Percentiles rank a stretch among this genome's conserved stretches.
Conservation (phyloP, 1,140 invertebrate species). For the Drosophila dunni region DNA sequence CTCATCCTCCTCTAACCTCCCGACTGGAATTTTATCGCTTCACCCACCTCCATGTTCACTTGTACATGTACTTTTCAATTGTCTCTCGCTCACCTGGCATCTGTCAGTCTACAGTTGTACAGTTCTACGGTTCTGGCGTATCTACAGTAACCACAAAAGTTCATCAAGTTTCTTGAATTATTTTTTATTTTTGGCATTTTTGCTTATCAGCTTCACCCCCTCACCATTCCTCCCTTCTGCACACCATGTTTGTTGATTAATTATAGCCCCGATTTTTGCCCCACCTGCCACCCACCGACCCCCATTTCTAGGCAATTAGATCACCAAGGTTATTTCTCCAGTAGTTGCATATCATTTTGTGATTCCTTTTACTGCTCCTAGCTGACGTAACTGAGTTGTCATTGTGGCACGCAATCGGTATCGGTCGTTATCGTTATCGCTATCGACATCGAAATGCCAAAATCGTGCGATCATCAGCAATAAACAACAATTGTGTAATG, state of each 20-base stretch:
- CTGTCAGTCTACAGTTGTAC: background rate
- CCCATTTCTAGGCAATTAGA: slow-evolving; percentile 25
- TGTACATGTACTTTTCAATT: background rate
- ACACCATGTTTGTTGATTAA: slow-evolving; percentile 30
- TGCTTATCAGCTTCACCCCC: slow-evolving; percentile 15
- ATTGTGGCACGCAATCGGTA: slow-evolving; percentile 9
- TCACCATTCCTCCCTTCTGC: no score
- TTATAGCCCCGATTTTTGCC: background rate
- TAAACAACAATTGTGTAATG: slow-evolving; percentile 20
- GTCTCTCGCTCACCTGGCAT: background rate
- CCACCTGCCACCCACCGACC: background rate
- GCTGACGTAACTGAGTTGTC: slow-evolving; percentile 29
- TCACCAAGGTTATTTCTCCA: slow-evolving; percentile 34
- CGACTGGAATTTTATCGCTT: background rate
- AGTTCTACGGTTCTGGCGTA: background rate
- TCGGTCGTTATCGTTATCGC: slow-evolving; percentile 18
- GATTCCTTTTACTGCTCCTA: slow-evolving; percentile 19
- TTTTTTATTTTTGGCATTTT: slow-evolving; percentile 6
- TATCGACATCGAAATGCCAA: slow-evolving; percentile 26
- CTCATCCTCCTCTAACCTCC: background rate
- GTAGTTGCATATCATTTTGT: slow-evolving; percentile 19
- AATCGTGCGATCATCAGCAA: slow-evolving; percentile 29
- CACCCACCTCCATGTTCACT: background rate
- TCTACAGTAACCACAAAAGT: slow-evolving; percentile 1
- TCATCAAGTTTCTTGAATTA: background rate